Percentiles rank a stretch among this genome's conserved stretches.
Evolutionary conservation across 2,888 invertebrate genomes (phyloP).

Genomic region (Aphidoletes aphidimyza): DNA sequence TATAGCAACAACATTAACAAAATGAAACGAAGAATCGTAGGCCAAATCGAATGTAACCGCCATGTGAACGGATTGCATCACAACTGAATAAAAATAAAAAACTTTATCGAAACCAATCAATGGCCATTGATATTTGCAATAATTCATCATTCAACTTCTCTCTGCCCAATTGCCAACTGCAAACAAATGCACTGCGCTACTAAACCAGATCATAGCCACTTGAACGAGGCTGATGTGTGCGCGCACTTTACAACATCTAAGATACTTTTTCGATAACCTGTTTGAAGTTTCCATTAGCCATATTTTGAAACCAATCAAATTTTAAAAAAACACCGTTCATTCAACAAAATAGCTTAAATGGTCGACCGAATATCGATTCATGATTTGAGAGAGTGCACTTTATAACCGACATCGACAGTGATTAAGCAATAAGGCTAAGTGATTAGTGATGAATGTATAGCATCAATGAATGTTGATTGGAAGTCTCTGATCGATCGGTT

Average conservation of each 20-base stretch:
- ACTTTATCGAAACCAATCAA: constrained; percentile 19
- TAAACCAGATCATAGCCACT: constrained; percentile 1
- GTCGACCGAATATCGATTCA: no score
- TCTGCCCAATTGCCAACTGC: not conserved
- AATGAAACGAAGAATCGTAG: no score
- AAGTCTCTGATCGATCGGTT: not conserved
- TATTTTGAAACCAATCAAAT: not conserved
- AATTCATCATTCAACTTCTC: constrained; percentile 14
- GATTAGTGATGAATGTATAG: constrained; percentile 26
- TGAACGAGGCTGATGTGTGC: no score
- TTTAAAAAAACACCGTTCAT: not conserved
- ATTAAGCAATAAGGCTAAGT: not conserved
- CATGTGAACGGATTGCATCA: constrained; percentile 13
- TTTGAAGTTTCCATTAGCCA: constrained; percentile 31
- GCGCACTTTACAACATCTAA: not conserved
- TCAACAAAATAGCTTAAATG: no score
- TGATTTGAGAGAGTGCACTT: not conserved
- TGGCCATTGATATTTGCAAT: constrained; percentile 31
- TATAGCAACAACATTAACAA: no score
- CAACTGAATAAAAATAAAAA: not conserved
- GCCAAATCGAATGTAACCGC: no score
- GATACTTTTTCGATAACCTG: constrained; percentile 20
- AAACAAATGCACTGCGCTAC: no score
- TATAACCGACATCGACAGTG: not conserved
- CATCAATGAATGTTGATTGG: constrained; percentile 35